Base-by-base conservation (phyloP, 2,888 invertebrate species). In the Acanthacorydalis orientalis region DNA sequence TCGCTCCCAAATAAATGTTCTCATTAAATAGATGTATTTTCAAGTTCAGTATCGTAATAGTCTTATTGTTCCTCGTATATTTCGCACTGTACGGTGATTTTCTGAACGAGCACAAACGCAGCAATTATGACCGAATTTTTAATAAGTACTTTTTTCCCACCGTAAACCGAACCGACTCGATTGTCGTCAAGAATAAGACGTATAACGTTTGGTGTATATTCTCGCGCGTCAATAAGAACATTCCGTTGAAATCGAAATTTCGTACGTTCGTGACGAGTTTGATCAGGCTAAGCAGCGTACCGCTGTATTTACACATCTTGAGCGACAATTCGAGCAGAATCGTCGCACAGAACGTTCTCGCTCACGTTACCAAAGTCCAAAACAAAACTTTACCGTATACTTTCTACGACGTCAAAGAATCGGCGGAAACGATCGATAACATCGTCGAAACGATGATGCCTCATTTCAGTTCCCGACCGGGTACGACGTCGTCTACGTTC, bases 401-500 rank as follows among this genome's bases (percentile, higher is more conserved):
- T 14, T 74, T 76, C 57, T 75, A 83, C 53, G 73, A 83, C 63
- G 72, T 82, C 31, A 70, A 75, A 53, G 64, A 70, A 46, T 67
- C 78, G 52, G 75, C 78, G 1, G 63, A 64, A 23, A 67, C 73
- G 54, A 69, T 83, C 47, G 67, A 72, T 48, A 75, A 76, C 55
- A 74, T 83, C 53, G 75, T 83, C 4, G 64, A 71, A 31, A 71
- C 73, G 23, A 75, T 86, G 75, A 78, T 78, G 52, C 76, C 77
- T 7, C 75, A 77, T 59, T 86, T 87, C 63, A 78, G 75, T 57
- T 78, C 78, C 48, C 75, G 74, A 56, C 77, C 79, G 42, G 74
- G 74, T 61, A 68, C 68, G 1, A 68, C 68, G 52, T 70, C 45
- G 32, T 15, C 8, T 4, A 12, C 9, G 11, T 4, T 31, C 6